Conservation (phyloP, 2,797 vertebrate genomes). For the Zenarchopterus dispar region DNA sequence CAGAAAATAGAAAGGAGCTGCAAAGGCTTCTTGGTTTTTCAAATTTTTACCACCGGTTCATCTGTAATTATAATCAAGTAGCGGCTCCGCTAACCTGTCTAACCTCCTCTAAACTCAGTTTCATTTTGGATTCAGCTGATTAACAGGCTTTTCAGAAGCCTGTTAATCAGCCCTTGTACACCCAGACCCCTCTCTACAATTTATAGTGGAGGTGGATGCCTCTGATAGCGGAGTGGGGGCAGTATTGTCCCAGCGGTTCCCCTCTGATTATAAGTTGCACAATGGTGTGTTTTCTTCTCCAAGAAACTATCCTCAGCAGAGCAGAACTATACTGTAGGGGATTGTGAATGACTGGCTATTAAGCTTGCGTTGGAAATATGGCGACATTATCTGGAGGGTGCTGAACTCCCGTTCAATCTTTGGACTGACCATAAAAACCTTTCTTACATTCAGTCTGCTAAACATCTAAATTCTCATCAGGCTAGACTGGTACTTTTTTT, state of each 20-base stretch:
- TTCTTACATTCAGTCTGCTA: not conserved
- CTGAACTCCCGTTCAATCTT: too few species aligned
- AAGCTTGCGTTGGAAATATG: not conserved
- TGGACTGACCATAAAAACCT: too few species aligned
- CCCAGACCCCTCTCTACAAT: not conserved
- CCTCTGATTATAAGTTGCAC: not conserved
- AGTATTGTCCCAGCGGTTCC: not conserved
- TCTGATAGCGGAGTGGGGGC: not conserved
- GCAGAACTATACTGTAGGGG: not conserved
- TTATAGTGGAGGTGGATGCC: not conserved
- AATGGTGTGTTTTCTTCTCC: not conserved
- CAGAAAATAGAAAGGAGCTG: not conserved
- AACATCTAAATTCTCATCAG: not conserved
- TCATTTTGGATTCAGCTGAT: too few species aligned
- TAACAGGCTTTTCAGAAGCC: not conserved
- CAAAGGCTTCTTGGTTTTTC: not conserved
- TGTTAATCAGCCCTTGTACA: not conserved
- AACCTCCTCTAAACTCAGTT: not conserved
- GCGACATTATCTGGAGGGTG: too few species aligned
- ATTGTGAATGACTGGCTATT: not conserved
- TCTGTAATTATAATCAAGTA: not conserved
- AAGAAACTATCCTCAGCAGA: not conserved
- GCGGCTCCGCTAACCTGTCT: not conserved
- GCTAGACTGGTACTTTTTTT: too few species aligned
- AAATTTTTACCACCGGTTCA: not conserved